Base-by-base conservation (phyloP, 92 coral and sea anemone genomes). In the Epizoanthus illoricatus region DNA sequence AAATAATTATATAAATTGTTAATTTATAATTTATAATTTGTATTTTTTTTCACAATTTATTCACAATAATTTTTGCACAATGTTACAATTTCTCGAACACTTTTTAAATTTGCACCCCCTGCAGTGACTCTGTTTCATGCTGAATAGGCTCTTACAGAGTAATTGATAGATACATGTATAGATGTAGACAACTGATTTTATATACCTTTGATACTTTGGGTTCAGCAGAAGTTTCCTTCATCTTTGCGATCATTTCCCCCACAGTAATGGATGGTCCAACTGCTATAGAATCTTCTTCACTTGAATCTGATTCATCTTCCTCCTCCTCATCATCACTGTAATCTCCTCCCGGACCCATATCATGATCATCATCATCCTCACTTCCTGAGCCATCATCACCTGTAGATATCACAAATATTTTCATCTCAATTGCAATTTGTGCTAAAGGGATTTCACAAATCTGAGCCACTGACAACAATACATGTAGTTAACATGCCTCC, bases 311-410 rank as follows among this genome's bases (percentile, higher is more conserved):
- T 11, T 83, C 91, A 54, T 83, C 90, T 36, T 81, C 76, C n/a
- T 83, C 87, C 2, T 81, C 92, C 73, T 78, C 81, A 36, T 86
- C 88, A 23, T 83, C 87, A 42, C 65, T 89, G 81, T 58, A 41
- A 73, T 80, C 81, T 47, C 47, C 40, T 62, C 74, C 64, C 11
- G 57, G 87, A 61, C 52, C 65, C 28, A 68, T 56, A 13, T 49
- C 78, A 65, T 90, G 88, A 28, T 70, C 76, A 12, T 89, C 94
- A 58, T 89, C 92, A 19, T 97, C 99, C 65, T 92, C 97, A 83
- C 91, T 89, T n/a, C 92, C 99, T 74, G 94, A 90, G 7, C 86
- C 90, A 86, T 85, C 93, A 70, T 87, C 91, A 81, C 43, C 90
- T 80, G 56, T 11, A 5, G 2, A 52, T 16, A 52, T 52, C 56